Percentiles rank a stretch among this genome's conserved stretches.
Conservation (phyloP, 1,140 invertebrate genomes). For the Grapholita molesta region DNA sequence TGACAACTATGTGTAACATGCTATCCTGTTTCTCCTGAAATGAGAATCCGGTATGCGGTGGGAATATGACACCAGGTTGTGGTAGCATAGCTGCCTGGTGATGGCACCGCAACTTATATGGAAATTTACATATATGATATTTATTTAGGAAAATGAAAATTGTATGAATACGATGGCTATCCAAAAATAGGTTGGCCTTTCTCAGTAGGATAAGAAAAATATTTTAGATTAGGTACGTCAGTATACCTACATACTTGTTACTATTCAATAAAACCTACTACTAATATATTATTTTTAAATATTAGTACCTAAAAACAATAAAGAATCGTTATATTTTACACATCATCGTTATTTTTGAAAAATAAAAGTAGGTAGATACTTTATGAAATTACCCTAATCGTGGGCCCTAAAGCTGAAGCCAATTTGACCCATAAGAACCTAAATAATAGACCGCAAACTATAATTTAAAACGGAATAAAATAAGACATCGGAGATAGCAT, state of each 20-base stretch:
- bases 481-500: conserved; percentile 1
- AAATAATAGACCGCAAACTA: not conserved
- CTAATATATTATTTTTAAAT: too few relatives aligned
- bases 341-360: not conserved
- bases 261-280: too few relatives aligned
- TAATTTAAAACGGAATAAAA: conserved; percentile 16
- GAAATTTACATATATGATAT: not conserved
- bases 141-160: not conserved
- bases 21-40: not conserved
- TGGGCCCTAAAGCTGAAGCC: not conserved
- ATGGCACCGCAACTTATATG: not conserved
- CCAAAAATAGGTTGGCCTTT: too few relatives aligned
- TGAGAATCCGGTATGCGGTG: not conserved
- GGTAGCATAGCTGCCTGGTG: not conserved
- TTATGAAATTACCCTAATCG: not conserved
- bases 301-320: not conserved
- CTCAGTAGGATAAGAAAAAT: too few relatives aligned
- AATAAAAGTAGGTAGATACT: not conserved
- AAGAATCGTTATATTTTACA: not conserved
- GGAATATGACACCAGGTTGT: not conserved
- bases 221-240: too few relatives aligned
- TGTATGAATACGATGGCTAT: not conserved
- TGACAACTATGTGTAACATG: not conserved
- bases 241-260: too few relatives aligned
- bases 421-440: conserved; percentile 7